Evolutionary conservation across 2,888 invertebrate species (phyloP), one percentile per base, ranked within the genome.

Genomic region (Drosophila multiciliata): DNA sequence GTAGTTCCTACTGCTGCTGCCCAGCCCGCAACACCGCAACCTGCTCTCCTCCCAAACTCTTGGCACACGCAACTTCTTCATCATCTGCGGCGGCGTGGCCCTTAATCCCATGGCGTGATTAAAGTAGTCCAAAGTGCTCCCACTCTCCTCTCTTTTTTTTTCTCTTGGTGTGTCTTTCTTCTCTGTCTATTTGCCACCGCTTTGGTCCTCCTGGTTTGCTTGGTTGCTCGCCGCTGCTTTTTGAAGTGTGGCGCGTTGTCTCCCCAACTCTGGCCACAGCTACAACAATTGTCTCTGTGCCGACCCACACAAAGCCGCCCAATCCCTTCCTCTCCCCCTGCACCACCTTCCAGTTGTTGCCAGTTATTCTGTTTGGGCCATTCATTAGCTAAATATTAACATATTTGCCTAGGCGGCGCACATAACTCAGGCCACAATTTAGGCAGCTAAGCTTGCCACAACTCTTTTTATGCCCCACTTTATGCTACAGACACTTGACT

Each of bases 51-150:
- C 29, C 29, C 6, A 36, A 53, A 62, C 59, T 74, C 75, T 63
- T 55, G 52, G 72, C 67, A 75, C 90, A 88, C 86, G 85, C 90
- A 88, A 86, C 90, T 83, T 90, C 90, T 88, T 88, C 89, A 90
- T 88, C 90, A 90, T 85, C 40, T 40, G 26, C 29, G 55, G 55
- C 85, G 58, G 65, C 68, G 42, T 66, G 70, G 79, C 78, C 89
- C 81, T 83, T 88, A 88, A 90, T 89, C 87, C 89, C 80, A 87
- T 89, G 87, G 84, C 89, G 84, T 90, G 90, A 89, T 87, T 89
- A 90, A 87, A 90, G 89, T 78, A 88, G 83, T 80, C 90, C 83
- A 87, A 75, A 75, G 66, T 72, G 79, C 48, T 73, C 66, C 67
- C 42, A 71, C 62, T 45, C 58, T 48, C 50, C 26, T 33, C 45